Conservation (phyloP, 2,888 invertebrate species). For the Habrosyne pyritoides region DNA sequence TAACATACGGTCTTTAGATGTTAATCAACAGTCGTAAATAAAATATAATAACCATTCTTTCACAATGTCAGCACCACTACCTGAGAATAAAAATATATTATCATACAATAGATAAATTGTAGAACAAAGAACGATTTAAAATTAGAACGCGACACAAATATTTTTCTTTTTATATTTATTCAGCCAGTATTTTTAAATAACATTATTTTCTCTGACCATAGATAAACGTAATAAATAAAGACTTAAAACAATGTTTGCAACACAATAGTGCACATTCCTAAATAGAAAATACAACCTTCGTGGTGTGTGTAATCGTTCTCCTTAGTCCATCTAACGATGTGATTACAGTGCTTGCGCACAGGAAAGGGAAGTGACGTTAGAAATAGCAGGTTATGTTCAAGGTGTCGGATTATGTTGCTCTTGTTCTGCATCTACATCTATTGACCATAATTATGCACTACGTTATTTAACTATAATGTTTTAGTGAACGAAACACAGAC, state of each 20-base stretch:
- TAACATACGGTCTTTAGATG: slow-evolving; percentile 3
- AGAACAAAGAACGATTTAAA: not conserved
- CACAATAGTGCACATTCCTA: not conserved
- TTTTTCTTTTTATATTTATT: not conserved
- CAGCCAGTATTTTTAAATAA: not conserved
- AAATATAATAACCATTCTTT: slow-evolving; percentile 4
- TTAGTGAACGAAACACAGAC: not conserved
- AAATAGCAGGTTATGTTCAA: slow-evolving; percentile 55
- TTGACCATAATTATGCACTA: slow-evolving; percentile 25
- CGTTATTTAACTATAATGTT: not conserved
- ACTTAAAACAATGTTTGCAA: not conserved
- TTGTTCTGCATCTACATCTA: slow-evolving; percentile 37
- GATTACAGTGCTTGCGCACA: slow-evolving; percentile 49
- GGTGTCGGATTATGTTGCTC: slow-evolving; percentile 48
- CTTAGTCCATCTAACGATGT: slow-evolving; percentile 50
- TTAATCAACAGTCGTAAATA: slow-evolving; percentile 4
- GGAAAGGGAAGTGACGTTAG: slow-evolving; percentile 73
- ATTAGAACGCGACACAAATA: not conserved
- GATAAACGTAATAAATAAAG: not conserved
- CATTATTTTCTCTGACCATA: not conserved
- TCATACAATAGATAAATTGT: not conserved
- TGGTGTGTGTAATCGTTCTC: slow-evolving; percentile 42
- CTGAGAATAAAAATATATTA: slow-evolving; percentile 11
- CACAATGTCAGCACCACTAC: not conserved
- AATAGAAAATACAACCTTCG: slow-evolving; percentile 59